These are phyloP conservation scores for Naja naja DNA, from an alignment of 2,113 vertebrate species.

Conservation along the genomic window DNA sequence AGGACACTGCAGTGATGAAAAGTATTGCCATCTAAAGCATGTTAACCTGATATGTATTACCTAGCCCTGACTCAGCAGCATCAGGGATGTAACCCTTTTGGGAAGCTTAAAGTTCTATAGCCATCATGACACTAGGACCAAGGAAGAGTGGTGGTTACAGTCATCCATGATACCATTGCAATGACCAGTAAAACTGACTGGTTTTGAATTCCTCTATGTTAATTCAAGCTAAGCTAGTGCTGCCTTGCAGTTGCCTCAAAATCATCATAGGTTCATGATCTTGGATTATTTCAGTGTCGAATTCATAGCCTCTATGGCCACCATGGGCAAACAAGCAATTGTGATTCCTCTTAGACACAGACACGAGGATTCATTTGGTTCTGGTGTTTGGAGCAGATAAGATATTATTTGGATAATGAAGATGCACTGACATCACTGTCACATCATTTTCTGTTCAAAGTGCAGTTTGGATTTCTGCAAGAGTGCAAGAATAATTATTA, in stretches of 20 bases:
- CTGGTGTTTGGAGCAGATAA: not conserved
- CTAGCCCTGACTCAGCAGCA: not conserved
- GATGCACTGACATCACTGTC: not conserved
- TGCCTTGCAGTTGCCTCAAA: not conserved
- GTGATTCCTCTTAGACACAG: not conserved
- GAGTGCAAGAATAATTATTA: not conserved
- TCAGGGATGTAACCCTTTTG: not conserved
- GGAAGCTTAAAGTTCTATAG: not conserved
- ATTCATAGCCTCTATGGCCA: not conserved
- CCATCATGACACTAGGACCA: not conserved
- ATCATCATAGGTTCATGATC: not conserved
- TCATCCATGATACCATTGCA: not conserved
- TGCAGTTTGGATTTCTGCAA: not conserved
- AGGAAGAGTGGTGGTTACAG: not conserved
- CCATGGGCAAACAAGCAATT: not conserved
- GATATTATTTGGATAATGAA: not conserved
- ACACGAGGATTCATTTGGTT: not conserved
- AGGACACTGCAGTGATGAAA: not conserved
- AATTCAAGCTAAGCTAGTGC: not conserved
- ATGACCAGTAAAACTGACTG: not conserved
- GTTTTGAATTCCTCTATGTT: not conserved
- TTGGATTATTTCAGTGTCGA: not conserved
- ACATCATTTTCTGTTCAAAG: not conserved
- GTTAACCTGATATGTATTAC: not conserved
- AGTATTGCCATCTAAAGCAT: not conserved